These are phyloP conservation scores for Monopis laevigella DNA, from an alignment of 2,888 invertebrate species.

Conservation along the genomic window DNA sequence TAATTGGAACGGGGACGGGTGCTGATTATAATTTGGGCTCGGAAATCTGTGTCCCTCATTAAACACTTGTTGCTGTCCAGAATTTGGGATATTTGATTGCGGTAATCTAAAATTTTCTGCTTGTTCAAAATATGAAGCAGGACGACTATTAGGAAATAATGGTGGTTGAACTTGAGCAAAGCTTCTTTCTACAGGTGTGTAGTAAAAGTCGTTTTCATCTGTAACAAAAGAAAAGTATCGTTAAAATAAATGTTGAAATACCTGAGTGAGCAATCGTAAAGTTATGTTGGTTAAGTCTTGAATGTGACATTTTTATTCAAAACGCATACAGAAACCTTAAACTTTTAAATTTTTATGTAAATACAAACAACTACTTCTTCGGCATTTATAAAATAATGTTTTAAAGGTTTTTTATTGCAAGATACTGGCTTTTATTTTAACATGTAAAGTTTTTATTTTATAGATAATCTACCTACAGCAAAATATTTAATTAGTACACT, in stretches of 20 bases:
- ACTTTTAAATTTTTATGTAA: no score
- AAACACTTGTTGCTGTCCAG: constrained; percentile 41
- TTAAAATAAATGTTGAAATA: neutral
- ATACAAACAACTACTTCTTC: no score
- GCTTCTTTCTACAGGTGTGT: constrained; percentile 57
- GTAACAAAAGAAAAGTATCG: constrained; percentile 33
- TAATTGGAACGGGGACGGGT: constrained; percentile 57
- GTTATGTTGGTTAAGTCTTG: no score
- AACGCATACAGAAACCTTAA: neutral
- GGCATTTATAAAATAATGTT: no score
- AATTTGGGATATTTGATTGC: constrained; percentile 25
- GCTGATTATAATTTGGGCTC: constrained; percentile 58
- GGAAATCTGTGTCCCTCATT: constrained; percentile 49
- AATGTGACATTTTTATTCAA: neutral
- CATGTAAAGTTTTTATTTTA: no score
- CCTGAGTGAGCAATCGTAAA: neutral
- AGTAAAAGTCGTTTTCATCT: constrained; percentile 59
- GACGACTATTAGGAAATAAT: constrained; percentile 47
- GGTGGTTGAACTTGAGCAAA: constrained; percentile 64
- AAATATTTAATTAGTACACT: no score
- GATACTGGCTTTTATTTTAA: no score
- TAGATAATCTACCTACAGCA: no score
- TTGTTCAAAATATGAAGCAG: constrained; percentile 45
- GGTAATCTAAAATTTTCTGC: constrained; percentile 39
- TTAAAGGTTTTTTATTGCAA: no score